Conservation (phyloP, 2,113 vertebrate genomes). For the Melanerpes formicivorus region DNA sequence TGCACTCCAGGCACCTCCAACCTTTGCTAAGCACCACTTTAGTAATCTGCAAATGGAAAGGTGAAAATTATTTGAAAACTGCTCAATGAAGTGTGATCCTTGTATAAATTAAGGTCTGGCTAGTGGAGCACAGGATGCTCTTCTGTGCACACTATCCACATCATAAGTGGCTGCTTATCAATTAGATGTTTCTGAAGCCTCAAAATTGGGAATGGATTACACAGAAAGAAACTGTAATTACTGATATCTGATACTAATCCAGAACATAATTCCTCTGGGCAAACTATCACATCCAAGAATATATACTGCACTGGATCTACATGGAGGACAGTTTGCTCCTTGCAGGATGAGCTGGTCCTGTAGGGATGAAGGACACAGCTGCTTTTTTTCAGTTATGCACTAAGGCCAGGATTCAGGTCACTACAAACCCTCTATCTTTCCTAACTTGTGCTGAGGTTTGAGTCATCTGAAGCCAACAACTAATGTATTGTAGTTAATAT, state of each 20-base stretch:
- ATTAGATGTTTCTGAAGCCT: too few species aligned
- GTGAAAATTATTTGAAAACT: neutral
- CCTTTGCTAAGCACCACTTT: constrained; percentile 95
- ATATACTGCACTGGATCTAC: neutral
- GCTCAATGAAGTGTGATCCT: neutral
- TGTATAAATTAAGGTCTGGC: neutral
- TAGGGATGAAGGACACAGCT: neutral
- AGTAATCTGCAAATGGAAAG: constrained; percentile 83
- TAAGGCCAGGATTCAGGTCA: neutral
- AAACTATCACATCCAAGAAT: neutral
- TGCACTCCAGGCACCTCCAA: constrained; percentile 97
- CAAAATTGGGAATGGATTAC: neutral
- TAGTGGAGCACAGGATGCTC: neutral
- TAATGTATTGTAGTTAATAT: neutral
- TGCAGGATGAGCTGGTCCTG: neutral
- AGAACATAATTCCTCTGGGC: neutral
- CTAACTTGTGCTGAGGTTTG: neutral
- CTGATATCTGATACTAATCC: neutral
- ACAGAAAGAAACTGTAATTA: neutral
- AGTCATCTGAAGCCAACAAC: neutral
- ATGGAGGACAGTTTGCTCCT: neutral
- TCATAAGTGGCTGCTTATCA: neutral
- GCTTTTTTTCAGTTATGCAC: neutral
- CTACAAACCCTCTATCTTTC: neutral
- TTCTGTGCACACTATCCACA: neutral